These are phyloP conservation scores for Sminthopsis crassicaudata DNA, from an alignment of 2,113 vertebrate species.

Conservation along the genomic window DNA sequence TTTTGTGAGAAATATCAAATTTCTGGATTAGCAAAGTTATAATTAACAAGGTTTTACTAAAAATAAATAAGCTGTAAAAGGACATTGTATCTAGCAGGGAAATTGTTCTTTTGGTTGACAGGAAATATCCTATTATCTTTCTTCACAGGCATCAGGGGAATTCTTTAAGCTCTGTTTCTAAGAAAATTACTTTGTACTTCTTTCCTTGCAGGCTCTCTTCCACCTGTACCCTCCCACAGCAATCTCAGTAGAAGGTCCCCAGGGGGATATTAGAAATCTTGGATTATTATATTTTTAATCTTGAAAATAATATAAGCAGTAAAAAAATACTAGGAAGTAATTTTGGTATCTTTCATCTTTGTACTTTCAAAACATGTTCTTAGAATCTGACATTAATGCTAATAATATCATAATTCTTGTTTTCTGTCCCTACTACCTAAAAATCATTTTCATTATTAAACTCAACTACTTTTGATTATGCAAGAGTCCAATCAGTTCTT, in stretches of 20 bases:
- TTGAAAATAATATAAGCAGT: neutral
- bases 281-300: neutral
- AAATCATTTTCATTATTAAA: neutral
- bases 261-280: neutral
- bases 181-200: neutral
- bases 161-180: neutral
- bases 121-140: conserved; percentile 1
- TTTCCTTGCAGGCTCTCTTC: neutral
- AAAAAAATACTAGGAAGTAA: neutral
- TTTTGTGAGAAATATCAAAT: neutral
- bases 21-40: neutral
- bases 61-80: neutral
- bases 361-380: neutral
- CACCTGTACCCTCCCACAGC: too few species aligned
- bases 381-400: neutral
- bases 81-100: neutral
- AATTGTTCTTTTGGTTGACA: neutral
- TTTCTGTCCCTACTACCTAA: neutral
- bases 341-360: neutral
- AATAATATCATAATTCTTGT: neutral
- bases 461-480: neutral
- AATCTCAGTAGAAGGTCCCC: neutral
- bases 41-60: neutral
- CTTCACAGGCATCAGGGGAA: neutral
- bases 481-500: accelerated